Evolutionary conservation across 2,113 vertebrate species (phyloP).

Genomic region (Dolichotis patagonum): DNA sequence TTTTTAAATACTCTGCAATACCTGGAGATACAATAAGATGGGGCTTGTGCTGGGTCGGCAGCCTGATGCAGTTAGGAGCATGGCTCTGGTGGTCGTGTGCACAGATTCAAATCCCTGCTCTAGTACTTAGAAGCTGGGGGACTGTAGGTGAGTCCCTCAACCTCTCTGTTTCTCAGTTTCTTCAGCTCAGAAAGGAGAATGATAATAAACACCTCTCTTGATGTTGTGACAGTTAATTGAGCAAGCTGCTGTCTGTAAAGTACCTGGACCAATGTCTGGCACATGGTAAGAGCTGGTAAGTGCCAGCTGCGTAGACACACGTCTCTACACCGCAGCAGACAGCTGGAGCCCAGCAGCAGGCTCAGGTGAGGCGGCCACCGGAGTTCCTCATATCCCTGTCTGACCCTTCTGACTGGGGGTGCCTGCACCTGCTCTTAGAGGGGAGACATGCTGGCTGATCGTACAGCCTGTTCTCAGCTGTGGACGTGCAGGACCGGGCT

Average conservation of each 20-base stretch:
- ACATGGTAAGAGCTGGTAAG: neutral
- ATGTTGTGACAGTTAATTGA: neutral
- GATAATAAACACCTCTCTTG: neutral
- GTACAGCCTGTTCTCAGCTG: neutral
- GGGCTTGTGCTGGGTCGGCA: neutral
- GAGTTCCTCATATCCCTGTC: neutral
- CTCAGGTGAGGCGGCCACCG: no score
- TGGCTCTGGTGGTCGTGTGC: neutral
- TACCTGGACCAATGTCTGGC: neutral
- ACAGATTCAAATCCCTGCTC: neutral
- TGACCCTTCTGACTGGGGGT: neutral
- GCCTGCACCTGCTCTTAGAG: neutral
- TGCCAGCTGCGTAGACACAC: neutral
- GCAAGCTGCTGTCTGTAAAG: neutral
- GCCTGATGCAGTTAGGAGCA: neutral
- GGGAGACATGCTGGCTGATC: neutral
- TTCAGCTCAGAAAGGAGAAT: neutral
- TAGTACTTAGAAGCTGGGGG: neutral
- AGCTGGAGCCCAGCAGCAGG: neutral
- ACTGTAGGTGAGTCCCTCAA: neutral
- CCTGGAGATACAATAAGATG: neutral
- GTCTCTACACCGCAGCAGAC: neutral
- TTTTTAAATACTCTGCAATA: neutral
- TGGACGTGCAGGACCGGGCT: no score
- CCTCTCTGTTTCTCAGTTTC: conserved; percentile 5